A percentile compares a stretch with the other conserved stretches of the same genome.
These are phyloP conservation scores for Iguana delicatissima DNA, from an alignment of 2,797 vertebrate species.

Conservation along the genomic window DNA sequence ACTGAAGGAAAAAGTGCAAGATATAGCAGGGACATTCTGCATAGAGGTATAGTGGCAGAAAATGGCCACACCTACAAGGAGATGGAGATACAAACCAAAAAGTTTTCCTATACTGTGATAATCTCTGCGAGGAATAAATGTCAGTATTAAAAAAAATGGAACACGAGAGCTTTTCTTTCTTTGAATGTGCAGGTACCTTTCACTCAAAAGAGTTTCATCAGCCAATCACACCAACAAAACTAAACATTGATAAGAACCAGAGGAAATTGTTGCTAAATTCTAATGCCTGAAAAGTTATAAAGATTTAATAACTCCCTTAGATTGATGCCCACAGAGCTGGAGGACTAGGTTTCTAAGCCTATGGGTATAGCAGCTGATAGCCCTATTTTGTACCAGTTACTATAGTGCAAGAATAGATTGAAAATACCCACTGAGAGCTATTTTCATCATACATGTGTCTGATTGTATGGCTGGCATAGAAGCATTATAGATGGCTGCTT, in stretches of 20 bases:
- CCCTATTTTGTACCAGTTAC: neutral
- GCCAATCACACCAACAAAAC: neutral
- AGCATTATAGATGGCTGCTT: accelerated
- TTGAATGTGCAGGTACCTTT: neutral
- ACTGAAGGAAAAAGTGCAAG: neutral
- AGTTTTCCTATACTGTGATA: neutral
- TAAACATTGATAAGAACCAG: neutral
- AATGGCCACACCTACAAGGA: too few relatives aligned
- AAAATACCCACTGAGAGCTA: neutral
- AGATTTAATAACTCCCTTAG: neutral
- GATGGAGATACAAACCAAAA: neutral
- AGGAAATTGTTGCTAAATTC: neutral
- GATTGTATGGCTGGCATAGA: neutral
- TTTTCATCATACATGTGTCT: neutral
- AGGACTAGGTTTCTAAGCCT: conserved; percentile 2
- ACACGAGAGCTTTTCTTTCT: neutral
- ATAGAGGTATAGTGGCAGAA: too few relatives aligned
- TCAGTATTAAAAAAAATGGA: neutral
- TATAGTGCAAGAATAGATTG: neutral
- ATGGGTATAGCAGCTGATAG: neutral
- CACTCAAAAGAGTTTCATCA: neutral
- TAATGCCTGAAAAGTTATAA: neutral
- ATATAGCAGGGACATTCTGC: neutral
- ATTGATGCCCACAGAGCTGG: neutral
- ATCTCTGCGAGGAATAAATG: neutral